These are phyloP conservation scores for Glaucidium brasilianum DNA, from an alignment of 2,113 vertebrate genomes.

Conservation along the genomic window DNA sequence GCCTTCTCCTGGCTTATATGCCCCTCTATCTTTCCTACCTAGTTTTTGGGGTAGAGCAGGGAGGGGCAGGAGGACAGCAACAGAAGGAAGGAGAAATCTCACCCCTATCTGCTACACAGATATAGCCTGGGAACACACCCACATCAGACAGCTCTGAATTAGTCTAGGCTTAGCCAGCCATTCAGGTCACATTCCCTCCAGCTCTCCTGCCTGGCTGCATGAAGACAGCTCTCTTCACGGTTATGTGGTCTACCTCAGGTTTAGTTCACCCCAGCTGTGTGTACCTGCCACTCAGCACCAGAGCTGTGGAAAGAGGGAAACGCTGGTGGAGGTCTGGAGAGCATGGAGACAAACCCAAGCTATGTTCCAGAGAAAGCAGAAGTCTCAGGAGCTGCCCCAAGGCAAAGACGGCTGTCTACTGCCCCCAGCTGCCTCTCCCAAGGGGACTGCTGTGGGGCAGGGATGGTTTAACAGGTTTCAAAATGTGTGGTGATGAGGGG, in stretches of 20 bases:
- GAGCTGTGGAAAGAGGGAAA: not conserved
- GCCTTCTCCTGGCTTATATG: not conserved
- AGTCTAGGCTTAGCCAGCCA: not conserved
- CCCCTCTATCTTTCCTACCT: not conserved
- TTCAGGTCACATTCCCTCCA: not conserved
- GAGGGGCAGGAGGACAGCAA: not conserved
- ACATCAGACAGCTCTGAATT: constrained; percentile 18
- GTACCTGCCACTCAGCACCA: not conserved
- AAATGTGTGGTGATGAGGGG: not conserved
- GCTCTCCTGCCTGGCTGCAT: not conserved
- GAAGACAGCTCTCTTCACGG: not conserved
- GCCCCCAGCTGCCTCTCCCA: not conserved
- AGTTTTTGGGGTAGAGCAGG: not conserved
- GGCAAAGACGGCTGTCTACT: not conserved
- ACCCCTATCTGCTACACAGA: not conserved
- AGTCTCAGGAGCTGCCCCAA: not conserved
- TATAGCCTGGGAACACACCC: not conserved
- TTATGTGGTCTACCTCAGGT: not conserved
- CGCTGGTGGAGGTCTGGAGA: not conserved
- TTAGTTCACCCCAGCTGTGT: not conserved
- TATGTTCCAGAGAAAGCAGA: not conserved
- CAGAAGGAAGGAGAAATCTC: not conserved
- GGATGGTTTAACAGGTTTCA: constrained; percentile 22
- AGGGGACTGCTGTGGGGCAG: not conserved
- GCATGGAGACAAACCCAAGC: not conserved